These are phyloP conservation scores for Opisthograptis luteolata DNA, from an alignment of 2,888 invertebrate species.

Conservation along the genomic window DNA sequence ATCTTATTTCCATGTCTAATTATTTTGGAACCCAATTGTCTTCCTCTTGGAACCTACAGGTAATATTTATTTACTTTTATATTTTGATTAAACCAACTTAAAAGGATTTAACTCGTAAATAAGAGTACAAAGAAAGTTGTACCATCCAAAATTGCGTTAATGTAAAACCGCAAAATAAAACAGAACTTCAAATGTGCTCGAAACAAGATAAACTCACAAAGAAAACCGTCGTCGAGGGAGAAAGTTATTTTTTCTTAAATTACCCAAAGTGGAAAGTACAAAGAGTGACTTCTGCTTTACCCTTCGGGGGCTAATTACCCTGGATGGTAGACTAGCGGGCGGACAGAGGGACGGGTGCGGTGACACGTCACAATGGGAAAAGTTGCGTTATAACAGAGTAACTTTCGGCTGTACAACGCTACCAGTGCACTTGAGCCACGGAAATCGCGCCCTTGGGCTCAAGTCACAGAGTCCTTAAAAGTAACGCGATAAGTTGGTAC, in stretches of 20 bases:
- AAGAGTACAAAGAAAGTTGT: background rate
- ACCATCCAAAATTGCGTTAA: conserved; percentile 1
- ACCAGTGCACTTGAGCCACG: conserved; percentile 31
- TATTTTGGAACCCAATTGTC: too few relatives aligned
- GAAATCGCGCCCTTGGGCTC: conserved; percentile 47
- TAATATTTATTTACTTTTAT: too few relatives aligned
- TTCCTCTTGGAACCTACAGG: too few relatives aligned
- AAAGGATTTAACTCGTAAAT: too few relatives aligned
- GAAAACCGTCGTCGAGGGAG: conserved; percentile 29
- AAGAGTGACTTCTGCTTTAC: conserved; percentile 38
- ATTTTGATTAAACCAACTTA: too few relatives aligned
- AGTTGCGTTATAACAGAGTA: conserved; percentile 70
- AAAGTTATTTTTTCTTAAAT: conserved; percentile 51
- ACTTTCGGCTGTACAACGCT: conserved; percentile 46
- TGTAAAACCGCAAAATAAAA: conserved; percentile 5
- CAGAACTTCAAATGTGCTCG: conserved; percentile 11
- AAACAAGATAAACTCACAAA: conserved; percentile 20
- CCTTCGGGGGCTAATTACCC: conserved; percentile 58
- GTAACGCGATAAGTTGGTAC: conserved; percentile 35
- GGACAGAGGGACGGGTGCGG: conserved; percentile 30
- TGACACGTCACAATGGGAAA: conserved; percentile 69
- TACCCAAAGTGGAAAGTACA: conserved; percentile 46
- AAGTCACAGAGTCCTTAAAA: conserved; percentile 38
- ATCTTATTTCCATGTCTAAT: too few relatives aligned
- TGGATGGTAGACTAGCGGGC: conserved; percentile 8